Percentiles rank a stretch among this genome's conserved stretches.
phyloP scores from a whole-genome alignment of 1,140 invertebrate species.

The Druon quercuslanigerum region DNA sequence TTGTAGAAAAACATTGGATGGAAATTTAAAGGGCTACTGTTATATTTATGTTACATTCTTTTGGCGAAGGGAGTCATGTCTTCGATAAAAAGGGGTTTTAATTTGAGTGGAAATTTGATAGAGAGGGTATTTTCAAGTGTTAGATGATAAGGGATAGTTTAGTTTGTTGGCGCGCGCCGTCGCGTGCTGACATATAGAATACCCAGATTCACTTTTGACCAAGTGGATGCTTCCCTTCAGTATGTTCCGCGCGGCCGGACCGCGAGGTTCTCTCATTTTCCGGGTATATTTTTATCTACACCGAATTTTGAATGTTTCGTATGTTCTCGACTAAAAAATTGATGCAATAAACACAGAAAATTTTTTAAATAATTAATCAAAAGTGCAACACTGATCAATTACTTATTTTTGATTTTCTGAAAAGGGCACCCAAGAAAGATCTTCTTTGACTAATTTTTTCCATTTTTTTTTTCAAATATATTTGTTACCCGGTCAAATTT shows the following conservation, averaged over 20 bases:
- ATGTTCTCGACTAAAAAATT: not conserved
- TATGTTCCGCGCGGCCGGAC: conserved; percentile 30
- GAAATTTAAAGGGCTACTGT: not conserved
- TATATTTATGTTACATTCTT: not conserved
- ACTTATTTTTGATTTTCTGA: not conserved
- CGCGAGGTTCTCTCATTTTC: conserved; percentile 24
- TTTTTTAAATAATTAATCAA: not conserved
- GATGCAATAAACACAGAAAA: not conserved
- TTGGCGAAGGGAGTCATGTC: not conserved
- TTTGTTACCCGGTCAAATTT: too few species aligned
- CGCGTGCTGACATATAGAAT: conserved; percentile 14
- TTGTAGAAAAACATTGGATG: too few species aligned
- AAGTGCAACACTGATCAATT: not conserved
- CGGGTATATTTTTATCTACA: conserved; percentile 10
- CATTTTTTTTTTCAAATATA: too few species aligned
- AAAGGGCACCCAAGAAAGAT: not conserved
- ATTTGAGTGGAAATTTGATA: not conserved
- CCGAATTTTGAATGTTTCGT: not conserved
- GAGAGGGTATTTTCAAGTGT: not conserved
- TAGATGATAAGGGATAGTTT: conserved; percentile 16
- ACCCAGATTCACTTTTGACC: conserved; percentile 28
- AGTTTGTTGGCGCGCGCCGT: conserved; percentile 25
- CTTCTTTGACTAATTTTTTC: too few species aligned
- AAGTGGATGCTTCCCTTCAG: conserved; percentile 25
- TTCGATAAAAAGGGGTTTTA: not conserved